Conservation (phyloP, 2,113 vertebrate species). For the Pelmatolapia mariae region DNA sequence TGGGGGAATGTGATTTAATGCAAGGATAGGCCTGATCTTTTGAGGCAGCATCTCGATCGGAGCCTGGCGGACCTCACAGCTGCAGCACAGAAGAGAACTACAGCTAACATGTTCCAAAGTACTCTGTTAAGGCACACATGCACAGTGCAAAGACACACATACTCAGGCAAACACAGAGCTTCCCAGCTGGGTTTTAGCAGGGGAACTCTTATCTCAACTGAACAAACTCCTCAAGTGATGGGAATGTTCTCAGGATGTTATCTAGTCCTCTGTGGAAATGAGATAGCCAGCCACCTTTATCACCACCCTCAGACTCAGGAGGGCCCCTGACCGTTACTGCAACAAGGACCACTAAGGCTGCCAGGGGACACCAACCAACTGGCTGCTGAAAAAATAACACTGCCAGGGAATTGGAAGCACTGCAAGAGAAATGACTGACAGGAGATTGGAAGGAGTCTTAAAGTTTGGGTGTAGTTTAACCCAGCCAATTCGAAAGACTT, state of each 20-base stretch:
- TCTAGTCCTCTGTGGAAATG: slow-evolving; percentile 61
- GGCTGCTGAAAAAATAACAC: neutral
- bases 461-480: neutral
- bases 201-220: slow-evolving; percentile 50
- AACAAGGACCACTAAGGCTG: slow-evolving; percentile 40
- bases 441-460: slow-evolving; percentile 9
- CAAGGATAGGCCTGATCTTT: slow-evolving; percentile 15
- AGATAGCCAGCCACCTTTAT: slow-evolving; percentile 62
- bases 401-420: slow-evolving; percentile 4
- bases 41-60: neutral
- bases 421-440: slow-evolving; percentile 24
- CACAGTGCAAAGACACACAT: neutral
- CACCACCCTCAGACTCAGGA: slow-evolving; percentile 44
- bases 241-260: slow-evolving; percentile 67
- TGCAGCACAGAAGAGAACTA: neutral
- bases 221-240: slow-evolving; percentile 60
- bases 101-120: neutral
- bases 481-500: neutral
- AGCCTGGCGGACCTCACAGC: neutral
- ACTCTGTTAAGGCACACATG: neutral
- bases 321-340: slow-evolving; percentile 43
- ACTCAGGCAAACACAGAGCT: neutral
- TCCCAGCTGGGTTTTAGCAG: neutral
- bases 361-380: slow-evolving; percentile 30
- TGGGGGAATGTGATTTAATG: slow-evolving; percentile 19